phyloP scores from a whole-genome alignment of 2,797 vertebrate genomes.

The Melanotaenia trifasciata region DNA sequence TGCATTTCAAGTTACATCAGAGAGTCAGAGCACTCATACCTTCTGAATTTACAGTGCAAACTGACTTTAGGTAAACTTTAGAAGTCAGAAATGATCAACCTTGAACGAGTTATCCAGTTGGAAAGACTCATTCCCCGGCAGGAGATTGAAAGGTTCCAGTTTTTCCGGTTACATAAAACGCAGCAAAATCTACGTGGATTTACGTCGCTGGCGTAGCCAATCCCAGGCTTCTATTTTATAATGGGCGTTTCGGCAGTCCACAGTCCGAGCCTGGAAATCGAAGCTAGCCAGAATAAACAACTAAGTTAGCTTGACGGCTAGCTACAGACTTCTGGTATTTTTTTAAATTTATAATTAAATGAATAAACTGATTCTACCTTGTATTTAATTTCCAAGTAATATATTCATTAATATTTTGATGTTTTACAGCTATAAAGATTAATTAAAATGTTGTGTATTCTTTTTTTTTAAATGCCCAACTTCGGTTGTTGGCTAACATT shows the following conservation, averaged over 20 bases:
- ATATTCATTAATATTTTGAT: neutral
- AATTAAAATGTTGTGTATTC: neutral
- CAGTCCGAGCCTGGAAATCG: neutral
- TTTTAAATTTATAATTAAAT: neutral
- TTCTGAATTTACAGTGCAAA: neutral
- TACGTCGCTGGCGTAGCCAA: conserved; percentile 40
- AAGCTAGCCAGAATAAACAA: conserved; percentile 52
- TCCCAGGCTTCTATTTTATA: conserved; percentile 1
- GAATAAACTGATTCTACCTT: no score
- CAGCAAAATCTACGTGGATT: neutral
- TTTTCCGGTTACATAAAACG: neutral
- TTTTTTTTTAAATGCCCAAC: conserved; percentile 8
- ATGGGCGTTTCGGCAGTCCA: conserved; percentile 46
- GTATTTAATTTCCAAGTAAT: neutral
- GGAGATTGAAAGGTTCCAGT: neutral
- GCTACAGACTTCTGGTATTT: conserved; percentile 51
- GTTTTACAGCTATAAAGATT: accelerated
- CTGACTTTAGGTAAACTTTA: neutral
- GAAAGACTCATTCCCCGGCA: neutral
- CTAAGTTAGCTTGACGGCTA: conserved; percentile 57
- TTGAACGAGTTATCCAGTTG: neutral
- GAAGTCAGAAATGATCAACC: neutral
- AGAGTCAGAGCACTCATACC: neutral
- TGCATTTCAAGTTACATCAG: no score
- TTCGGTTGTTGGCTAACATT: conserved; percentile 52